Evolutionary conservation across 1,140 invertebrate genomes (phyloP), one percentile per base, ranked within the genome.

Genomic region (Saccostrea echinata): DNA sequence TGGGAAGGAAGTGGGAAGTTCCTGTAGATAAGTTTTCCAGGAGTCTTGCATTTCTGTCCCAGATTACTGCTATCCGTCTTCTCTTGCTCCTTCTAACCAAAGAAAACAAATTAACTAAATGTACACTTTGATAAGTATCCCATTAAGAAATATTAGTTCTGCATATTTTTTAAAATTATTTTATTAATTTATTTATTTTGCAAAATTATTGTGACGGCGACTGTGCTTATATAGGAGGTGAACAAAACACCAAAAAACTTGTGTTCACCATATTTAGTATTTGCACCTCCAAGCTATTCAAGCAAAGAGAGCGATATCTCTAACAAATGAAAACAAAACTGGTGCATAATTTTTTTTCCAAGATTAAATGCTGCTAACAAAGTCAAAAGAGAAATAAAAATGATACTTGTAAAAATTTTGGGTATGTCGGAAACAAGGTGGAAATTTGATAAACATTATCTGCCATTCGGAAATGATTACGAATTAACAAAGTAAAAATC

Each of bases 21-120:
- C 33, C 68, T 76, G 68, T 76, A 76, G 68, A 76, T 76, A 13
- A 76, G 8, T 30, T 76, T 76, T 18, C 30, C 30, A 33, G 68
- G 30, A 30, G 68, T 33, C 12, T 16, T 27, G 9, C 27, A 30
- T 76, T 16, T 76, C 16, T 16, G 3, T 30, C 68, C 30, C 16
- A 76, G 30, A 76, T 76, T 76, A 27, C 24, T 76, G 30, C 12
- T 13, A 76, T 30, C 24, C 13, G 68, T 30, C 68, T 16, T 61
- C 55, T n/a, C 21, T 6, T 61, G 24, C 30, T 76, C 68, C 68
- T 76, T 76, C 68, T 76, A 16, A 9, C 9, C 24, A 76, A 71
- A 11, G 0, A 61, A 6, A n/a, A 61, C 6, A 21, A 61, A 21
- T 61, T 1, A 21, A 6, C 18, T 61, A 21, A 18, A 61, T 61